Evolutionary conservation across 2,113 vertebrate genomes (phyloP).

Genomic region (Myocastor coypus): DNA sequence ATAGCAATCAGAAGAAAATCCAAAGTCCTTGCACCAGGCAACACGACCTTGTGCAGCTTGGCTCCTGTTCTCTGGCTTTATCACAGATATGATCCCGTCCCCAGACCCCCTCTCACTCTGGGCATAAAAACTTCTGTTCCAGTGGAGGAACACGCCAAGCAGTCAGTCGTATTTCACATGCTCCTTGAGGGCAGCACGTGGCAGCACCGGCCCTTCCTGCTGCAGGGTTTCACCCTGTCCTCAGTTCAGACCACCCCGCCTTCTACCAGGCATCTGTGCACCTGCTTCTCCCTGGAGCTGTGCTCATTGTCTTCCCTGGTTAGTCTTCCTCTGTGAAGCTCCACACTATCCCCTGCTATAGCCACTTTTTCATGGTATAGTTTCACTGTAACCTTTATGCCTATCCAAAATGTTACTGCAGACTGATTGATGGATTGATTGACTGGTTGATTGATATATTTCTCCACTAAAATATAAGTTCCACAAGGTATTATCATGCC

Average conservation of each 20-base stretch:
- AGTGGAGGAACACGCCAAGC: too few species aligned
- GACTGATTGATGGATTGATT: too few species aligned
- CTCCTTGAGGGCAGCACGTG: not conserved
- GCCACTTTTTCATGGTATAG: not conserved
- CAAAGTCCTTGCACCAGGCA: not conserved
- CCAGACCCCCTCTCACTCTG: not conserved
- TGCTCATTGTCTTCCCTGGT: not conserved
- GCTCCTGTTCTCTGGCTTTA: not conserved
- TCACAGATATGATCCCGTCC: not conserved
- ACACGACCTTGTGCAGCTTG: not conserved
- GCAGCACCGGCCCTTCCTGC: too few species aligned
- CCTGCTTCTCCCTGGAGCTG: not conserved
- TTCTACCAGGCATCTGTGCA: not conserved
- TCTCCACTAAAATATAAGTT: not conserved
- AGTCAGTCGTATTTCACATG: too few species aligned
- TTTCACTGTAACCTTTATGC: not conserved
- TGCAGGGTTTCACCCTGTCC: not conserved
- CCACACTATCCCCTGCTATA: too few species aligned
- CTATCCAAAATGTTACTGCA: not conserved
- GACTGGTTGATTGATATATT: not conserved
- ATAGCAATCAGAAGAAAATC: conserved; percentile 6
- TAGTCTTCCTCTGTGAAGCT: not conserved
- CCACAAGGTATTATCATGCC: not conserved
- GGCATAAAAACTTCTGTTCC: not conserved
- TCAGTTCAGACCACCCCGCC: not conserved